These are phyloP conservation scores for Eucidaris tribuloides DNA, from an alignment of 35 echinoderm and acorn worm species.

Conservation along the genomic window DNA sequence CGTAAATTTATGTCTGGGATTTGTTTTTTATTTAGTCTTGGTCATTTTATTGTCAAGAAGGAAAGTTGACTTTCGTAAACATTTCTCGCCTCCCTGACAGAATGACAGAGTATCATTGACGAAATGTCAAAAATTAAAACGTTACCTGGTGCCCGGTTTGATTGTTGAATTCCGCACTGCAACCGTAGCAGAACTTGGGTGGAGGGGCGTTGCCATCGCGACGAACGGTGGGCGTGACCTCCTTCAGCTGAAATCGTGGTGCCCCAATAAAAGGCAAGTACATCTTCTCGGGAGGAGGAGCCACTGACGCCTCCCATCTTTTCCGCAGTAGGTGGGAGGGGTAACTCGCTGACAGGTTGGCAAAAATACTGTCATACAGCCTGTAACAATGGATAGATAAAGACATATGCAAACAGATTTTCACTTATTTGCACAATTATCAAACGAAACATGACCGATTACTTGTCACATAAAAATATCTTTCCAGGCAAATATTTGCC, in stretches of 20 bases:
- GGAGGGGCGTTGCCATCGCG: slow-evolving; percentile 7
- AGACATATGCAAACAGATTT: too few relatives aligned
- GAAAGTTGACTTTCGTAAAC: too few relatives aligned
- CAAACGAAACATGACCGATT: too few relatives aligned
- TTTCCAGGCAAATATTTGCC: too few relatives aligned
- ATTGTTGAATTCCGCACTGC: not conserved
- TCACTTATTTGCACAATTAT: too few relatives aligned
- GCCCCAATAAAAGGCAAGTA: slow-evolving; percentile 52
- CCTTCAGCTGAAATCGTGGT: slow-evolving; percentile 43
- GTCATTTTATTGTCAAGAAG: too few relatives aligned
- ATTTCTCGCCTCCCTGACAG: not conserved
- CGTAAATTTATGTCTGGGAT: too few relatives aligned
- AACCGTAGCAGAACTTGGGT: slow-evolving; percentile 43
- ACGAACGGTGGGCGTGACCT: slow-evolving; percentile 3
- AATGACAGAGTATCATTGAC: not conserved
- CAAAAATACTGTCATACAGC: slow-evolving; percentile 37
- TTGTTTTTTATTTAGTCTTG: too few relatives aligned
- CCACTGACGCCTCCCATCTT: not conserved
- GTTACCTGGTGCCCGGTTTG: not conserved
- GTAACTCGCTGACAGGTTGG: slow-evolving; percentile 38
- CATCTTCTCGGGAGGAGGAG: not conserved
- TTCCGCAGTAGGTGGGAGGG: slow-evolving; percentile 33
- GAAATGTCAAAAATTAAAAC: not conserved
- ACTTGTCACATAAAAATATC: too few relatives aligned
- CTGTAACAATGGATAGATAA: not conserved